A percentile compares a stretch with the other conserved stretches of the same genome.
phyloP scores from a whole-genome alignment of 2,888 invertebrate genomes.

The Melanostoma mellinum region DNA sequence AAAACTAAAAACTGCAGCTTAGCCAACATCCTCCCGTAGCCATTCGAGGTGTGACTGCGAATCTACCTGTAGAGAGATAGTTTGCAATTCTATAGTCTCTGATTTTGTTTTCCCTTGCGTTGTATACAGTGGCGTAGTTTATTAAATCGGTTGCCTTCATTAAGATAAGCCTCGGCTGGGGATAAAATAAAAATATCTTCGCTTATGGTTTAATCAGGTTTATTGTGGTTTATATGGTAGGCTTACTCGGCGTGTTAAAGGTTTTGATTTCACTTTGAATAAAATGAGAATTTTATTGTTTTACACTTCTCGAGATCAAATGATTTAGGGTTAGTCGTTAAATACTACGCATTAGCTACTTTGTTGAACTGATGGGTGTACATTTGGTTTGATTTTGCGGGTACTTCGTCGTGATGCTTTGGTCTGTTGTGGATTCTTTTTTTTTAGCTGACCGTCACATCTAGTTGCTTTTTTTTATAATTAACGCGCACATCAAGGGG shows the following conservation, averaged over 20 bases:
- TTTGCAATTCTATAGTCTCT: conserved; percentile 41
- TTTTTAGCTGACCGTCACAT: too few species aligned
- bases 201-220: conserved; percentile 46
- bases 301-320: conserved; percentile 16
- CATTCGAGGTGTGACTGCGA: conserved; percentile 31
- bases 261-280: conserved; percentile 61
- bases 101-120: not conserved
- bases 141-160: conserved; percentile 62
- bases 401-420: too few species aligned
- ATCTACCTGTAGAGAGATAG: conserved; percentile 53
- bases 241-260: conserved; percentile 40
- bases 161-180: conserved; percentile 63
- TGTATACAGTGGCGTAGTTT: conserved; percentile 67
- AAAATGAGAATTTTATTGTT: conserved; percentile 61
- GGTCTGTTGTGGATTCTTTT: too few species aligned
- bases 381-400: too few species aligned
- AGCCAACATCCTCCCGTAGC: conserved; percentile 9
- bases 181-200: conserved; percentile 34
- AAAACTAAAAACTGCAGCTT: conserved; percentile 22
- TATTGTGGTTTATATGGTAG: conserved; percentile 52
- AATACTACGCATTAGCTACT: too few species aligned
- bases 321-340: too few species aligned
- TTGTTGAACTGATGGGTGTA: too few species aligned
- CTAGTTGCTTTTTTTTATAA: too few species aligned
- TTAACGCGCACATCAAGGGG: too few species aligned